Evolutionary conservation across 1,140 invertebrate species (phyloP).

Genomic region (Drosophila yakuba): DNA sequence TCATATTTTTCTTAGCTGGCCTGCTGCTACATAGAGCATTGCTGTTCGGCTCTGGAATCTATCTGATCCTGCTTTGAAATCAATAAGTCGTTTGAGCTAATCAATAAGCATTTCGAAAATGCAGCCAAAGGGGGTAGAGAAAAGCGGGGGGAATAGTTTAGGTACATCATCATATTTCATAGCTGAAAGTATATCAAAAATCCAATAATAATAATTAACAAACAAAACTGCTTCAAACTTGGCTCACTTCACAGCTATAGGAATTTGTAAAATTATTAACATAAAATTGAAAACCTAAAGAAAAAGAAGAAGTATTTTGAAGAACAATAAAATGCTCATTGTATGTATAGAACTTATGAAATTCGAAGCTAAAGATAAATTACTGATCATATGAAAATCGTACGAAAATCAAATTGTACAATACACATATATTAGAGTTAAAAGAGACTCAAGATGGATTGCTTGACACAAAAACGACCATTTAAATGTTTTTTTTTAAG

Average conservation of each 20-base stretch:
- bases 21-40: conserved; percentile 21
- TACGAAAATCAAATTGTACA: conserved; percentile 21
- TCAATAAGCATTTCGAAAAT: conserved; percentile 73
- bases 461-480: too few relatives aligned
- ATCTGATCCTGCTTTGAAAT: conserved; percentile 63
- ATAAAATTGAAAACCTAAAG: neutral
- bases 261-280: conserved; percentile 51
- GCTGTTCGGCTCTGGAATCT: conserved; percentile 48
- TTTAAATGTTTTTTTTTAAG: neutral
- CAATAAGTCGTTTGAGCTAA: conserved; percentile 61
- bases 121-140: conserved; percentile 74
- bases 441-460: neutral
- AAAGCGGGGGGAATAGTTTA: conserved; percentile 52
- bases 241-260: conserved; percentile 39
- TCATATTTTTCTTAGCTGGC: conserved; percentile 38
- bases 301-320: conserved; percentile 35
- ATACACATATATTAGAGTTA: conserved; percentile 5
- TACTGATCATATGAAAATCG: neutral
- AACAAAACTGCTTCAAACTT: conserved; percentile 44
- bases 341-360: conserved; percentile 62
- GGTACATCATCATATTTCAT: conserved; percentile 57
- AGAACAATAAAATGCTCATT: conserved; percentile 69
- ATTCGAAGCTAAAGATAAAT: conserved; percentile 30
- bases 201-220: conserved; percentile 20
- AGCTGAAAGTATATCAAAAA: conserved; percentile 54